Evolutionary conservation across 2,888 invertebrate species (phyloP).

Genomic region (Agrochola litura): DNA sequence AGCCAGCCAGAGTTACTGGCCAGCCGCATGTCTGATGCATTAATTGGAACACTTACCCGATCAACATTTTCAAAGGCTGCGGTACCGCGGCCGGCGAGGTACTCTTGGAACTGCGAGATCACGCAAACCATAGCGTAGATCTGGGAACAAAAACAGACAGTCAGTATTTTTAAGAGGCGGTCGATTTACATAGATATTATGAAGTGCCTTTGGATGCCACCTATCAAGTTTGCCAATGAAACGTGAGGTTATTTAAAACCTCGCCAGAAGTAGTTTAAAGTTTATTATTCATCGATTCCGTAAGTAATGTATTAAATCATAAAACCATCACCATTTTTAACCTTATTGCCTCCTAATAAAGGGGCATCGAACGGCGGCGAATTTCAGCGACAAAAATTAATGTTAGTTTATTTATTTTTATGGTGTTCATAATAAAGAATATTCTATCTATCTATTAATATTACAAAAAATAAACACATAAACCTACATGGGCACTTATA

Average conservation of each 20-base stretch:
- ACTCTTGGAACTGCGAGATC: conserved; percentile 96
- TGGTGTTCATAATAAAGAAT: no score
- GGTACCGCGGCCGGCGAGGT: conserved; percentile 93
- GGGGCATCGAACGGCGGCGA: background rate
- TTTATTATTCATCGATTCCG: background rate
- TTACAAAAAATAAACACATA: no score
- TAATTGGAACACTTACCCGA: conserved; percentile 80
- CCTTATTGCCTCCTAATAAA: background rate
- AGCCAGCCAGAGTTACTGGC: background rate
- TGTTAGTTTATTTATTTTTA: no score
- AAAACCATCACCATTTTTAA: background rate
- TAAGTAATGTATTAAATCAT: background rate
- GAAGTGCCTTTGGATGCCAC: background rate
- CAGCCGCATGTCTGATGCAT: background rate
- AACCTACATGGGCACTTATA: no score
- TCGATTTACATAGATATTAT: background rate
- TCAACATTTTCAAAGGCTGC: conserved; percentile 91
- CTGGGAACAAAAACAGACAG: conserved; percentile 83
- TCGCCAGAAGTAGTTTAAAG: background rate
- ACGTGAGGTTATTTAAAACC: background rate
- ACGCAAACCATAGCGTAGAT: conserved; percentile 96
- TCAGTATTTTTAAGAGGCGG: background rate
- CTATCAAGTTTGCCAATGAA: background rate
- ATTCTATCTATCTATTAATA: no score
- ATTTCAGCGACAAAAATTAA: background rate